Conservation (phyloP, 2,797 vertebrate genomes). For the Lepilemur septentrionalis region DNA sequence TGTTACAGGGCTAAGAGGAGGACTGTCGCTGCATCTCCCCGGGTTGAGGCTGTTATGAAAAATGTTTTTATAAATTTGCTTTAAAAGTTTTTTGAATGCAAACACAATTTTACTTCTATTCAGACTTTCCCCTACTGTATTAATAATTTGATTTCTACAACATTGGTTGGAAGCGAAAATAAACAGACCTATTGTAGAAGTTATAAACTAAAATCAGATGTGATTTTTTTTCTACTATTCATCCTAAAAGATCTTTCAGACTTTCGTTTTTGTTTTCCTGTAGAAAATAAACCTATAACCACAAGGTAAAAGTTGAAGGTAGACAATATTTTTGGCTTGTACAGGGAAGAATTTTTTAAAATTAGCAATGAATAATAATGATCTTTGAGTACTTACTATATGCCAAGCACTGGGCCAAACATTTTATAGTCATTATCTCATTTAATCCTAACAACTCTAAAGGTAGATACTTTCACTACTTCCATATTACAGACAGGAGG, state of each 20-base stretch:
- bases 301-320: neutral
- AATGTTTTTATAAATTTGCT: conserved; percentile 54
- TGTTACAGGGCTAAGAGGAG: neutral
- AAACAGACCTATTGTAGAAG: conserved; percentile 31
- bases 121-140: conserved; percentile 42
- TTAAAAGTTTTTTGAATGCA: conserved; percentile 57
- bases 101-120: conserved; percentile 52
- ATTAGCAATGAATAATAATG: neutral
- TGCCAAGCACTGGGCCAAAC: neutral
- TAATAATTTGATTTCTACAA: conserved; percentile 53
- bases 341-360: neutral
- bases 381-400: neutral
- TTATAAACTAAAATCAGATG: conserved; percentile 45
- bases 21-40: neutral
- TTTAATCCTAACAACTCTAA: neutral
- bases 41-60: conserved; percentile 41
- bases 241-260: conserved; percentile 22
- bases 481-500: neutral
- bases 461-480: neutral
- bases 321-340: neutral
- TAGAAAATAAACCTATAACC: conserved; percentile 21
- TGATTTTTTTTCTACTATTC: neutral
- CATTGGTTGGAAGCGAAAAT: conserved; percentile 7
- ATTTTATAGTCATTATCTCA: neutral
- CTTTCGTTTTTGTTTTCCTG: conserved; percentile 4